Evolutionary conservation across 2,888 invertebrate genomes (phyloP), one percentile per base, ranked within the genome.

Genomic region (Cantharis rustica): DNA sequence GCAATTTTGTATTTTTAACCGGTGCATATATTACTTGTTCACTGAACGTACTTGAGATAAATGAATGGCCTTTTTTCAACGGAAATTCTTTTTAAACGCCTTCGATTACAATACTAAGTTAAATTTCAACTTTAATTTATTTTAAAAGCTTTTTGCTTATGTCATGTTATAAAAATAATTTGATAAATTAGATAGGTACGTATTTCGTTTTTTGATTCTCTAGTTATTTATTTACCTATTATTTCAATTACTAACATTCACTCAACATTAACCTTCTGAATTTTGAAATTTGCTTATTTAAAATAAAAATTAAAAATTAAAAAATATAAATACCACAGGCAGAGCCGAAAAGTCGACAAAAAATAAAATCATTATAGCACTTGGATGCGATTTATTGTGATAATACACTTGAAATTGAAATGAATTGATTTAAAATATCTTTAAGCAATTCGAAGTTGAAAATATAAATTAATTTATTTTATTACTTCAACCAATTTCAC

Each of bases 1-100:
- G 88, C 88, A 88, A 88, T 88, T 88, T 88, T 88, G 88, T 88
- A 88, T 88, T 88, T 88, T 88, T 87, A 88, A 88, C 87, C 86
- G 87, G 86, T 86, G 88, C 86, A 88, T 88, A 88, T 82, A 88
- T 88, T 88, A 87, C 85, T 84, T 86, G 87, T 85, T 88, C 87
- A 87, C 82, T 87, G 87, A 87, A 85, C 86, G 86, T 85, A 85
- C 86, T 86, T 86, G 84, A 86, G 86, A 87, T 87, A 87, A 86
- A 86, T 82, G 85, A 84, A 85, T 83, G 81, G 83, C 81, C 82
- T 84, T 84, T 83, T 86, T 85, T 84, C 86, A 84, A 86, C 87
- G 87, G 87, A 87, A 87, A 85, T 84, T 85, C 84, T 85, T 85
- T 86, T 85, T 82, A 81, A 81, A 82, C 80, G 81, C 76, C 75